Conservation (phyloP, 1,140 invertebrate species). For the Dendrolimus punctatus region DNA sequence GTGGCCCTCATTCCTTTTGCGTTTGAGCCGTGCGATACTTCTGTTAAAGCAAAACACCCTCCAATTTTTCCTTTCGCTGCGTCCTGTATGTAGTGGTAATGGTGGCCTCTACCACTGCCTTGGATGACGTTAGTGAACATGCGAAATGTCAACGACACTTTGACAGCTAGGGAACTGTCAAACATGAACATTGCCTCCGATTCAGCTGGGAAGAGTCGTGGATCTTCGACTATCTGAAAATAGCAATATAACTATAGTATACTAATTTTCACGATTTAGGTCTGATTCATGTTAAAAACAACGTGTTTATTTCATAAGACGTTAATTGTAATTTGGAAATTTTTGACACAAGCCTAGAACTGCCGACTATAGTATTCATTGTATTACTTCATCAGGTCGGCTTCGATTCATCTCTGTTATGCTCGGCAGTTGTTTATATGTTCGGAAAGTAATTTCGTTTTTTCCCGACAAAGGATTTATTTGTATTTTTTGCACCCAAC, state of each 20-base stretch:
- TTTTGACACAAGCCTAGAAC: too few species aligned
- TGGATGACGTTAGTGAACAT: constrained; percentile 74
- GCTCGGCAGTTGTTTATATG: too few species aligned
- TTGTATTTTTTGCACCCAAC: too few species aligned
- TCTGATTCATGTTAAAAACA: too few species aligned
- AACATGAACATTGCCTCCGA: constrained; percentile 77
- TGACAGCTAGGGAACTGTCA: constrained; percentile 79
- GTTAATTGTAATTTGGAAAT: too few species aligned
- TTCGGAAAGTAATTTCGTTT: too few species aligned
- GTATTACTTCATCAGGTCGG: too few species aligned
- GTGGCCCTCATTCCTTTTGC: constrained; percentile 87
- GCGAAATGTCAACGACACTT: constrained; percentile 74
- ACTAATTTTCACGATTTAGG: too few species aligned
- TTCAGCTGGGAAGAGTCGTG: constrained; percentile 61
- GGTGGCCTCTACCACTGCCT: constrained; percentile 72
- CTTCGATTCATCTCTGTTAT: too few species aligned
- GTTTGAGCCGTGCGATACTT: constrained; percentile 91
- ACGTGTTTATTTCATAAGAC: too few species aligned
- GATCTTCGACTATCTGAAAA: constrained; percentile 59
- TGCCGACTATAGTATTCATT: too few species aligned
- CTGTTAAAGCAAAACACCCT: constrained; percentile 89
- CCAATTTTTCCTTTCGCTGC: constrained; percentile 72
- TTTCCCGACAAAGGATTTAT: too few species aligned
- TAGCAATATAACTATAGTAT: not conserved
- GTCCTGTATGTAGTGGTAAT: constrained; percentile 75